Percentiles rank a stretch among this genome's conserved stretches.
These are phyloP conservation scores for Drosophila equinoxialis DNA, from an alignment of 1,140 invertebrate species.

Conservation along the genomic window DNA sequence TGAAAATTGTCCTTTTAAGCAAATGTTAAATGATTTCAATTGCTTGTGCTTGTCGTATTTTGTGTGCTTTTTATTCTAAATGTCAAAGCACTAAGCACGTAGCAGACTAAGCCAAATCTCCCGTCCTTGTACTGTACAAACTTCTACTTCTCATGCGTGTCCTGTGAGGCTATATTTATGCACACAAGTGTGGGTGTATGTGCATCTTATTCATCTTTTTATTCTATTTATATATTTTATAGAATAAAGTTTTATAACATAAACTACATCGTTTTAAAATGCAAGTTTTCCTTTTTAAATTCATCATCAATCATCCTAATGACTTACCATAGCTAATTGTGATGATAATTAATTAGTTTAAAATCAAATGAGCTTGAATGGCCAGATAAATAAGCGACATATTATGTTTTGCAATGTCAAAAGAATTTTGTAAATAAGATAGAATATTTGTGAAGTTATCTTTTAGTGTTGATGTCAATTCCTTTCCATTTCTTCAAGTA, in stretches of 20 bases:
- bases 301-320: constrained; percentile 63
- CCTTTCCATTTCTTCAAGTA: too few relatives aligned
- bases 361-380: constrained; percentile 23
- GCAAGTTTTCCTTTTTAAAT: not conserved
- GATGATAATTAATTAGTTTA: constrained; percentile 11
- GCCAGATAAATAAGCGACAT: not conserved
- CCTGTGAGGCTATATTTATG: constrained; percentile 1
- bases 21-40: constrained; percentile 72
- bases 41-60: constrained; percentile 49
- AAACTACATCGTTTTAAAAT: constrained; percentile 26
- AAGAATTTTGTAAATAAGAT: too few relatives aligned
- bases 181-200: not conserved
- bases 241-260: not conserved
- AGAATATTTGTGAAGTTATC: too few relatives aligned
- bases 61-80: constrained; percentile 49
- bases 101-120: not conserved
- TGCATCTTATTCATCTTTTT: not conserved
- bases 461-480: too few relatives aligned
- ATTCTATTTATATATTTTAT: not conserved
- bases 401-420: not conserved
- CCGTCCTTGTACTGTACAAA: constrained; percentile 39
- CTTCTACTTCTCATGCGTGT: constrained; percentile 33
- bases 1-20: constrained; percentile 26
- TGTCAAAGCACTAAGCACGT: constrained; percentile 46
- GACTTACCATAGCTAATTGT: not conserved